Percentiles rank a stretch among this genome's conserved stretches.
Evolutionary conservation across 2,888 invertebrate species (phyloP).

Genomic region (Agelastica alni): DNA sequence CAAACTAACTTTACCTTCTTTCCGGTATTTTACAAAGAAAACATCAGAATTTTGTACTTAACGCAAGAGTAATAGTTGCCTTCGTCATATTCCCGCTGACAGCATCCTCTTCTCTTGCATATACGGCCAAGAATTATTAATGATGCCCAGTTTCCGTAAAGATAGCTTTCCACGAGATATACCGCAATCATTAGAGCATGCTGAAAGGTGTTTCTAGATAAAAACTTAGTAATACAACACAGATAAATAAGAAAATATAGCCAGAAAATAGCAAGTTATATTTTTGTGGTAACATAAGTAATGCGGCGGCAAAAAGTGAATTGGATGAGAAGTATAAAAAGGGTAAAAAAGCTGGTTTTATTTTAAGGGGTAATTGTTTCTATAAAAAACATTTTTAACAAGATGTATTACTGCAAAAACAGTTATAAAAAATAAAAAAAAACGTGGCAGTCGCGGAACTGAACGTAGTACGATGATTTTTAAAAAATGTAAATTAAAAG

Average conservation of each 20-base stretch:
- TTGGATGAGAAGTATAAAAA: conserved; percentile 32
- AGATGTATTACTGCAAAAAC: too few relatives aligned
- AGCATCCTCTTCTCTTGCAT: conserved; percentile 32
- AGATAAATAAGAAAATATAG: conserved; percentile 51
- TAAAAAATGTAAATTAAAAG: too few relatives aligned
- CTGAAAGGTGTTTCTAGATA: conserved; percentile 38
- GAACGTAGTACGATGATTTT: too few relatives aligned
- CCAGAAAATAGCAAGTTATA: conserved; percentile 48
- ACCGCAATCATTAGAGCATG: conserved; percentile 40
- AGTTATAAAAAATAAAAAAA: too few relatives aligned
- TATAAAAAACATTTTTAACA: conserved; percentile 6
- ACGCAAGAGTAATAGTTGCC: conserved; percentile 35
- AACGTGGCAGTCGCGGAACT: too few relatives aligned
- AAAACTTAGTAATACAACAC: conserved; percentile 39
- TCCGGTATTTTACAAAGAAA: conserved; percentile 29
- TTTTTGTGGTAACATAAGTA: conserved; percentile 43
- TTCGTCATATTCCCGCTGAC: conserved; percentile 36
- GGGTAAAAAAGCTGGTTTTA: conserved; percentile 33
- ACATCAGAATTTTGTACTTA: conserved; percentile 38
- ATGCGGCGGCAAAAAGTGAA: conserved; percentile 30
- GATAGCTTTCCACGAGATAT: conserved; percentile 27
- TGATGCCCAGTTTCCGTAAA: conserved; percentile 34
- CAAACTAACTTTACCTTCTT: conserved; percentile 5
- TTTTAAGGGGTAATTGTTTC: neutral
- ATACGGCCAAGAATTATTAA: conserved; percentile 36